Evolutionary conservation across 2,888 invertebrate genomes (phyloP).

Genomic region (Coecobrya sp.): DNA sequence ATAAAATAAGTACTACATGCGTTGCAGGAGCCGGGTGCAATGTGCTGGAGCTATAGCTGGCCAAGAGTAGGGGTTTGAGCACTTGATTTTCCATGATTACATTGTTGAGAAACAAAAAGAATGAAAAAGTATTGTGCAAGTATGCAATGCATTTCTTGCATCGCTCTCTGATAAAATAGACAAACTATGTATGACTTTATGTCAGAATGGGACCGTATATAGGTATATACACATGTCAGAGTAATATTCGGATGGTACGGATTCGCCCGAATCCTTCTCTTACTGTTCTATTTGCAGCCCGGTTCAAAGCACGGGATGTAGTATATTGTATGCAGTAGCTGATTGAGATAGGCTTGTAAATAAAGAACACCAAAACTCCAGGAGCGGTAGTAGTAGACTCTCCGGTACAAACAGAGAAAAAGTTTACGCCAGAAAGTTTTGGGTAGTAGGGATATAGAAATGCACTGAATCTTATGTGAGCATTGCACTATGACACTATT

Average conservation of each 20-base stretch:
- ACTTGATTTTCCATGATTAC: constrained; percentile 9
- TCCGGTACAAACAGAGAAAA: not conserved
- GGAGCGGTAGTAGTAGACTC: not conserved
- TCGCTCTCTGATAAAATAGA: not conserved
- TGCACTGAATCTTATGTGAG: not conserved
- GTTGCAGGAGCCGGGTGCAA: constrained; percentile 24
- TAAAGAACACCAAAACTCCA: not conserved
- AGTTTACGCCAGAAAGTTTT: not conserved
- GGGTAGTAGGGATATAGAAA: not conserved
- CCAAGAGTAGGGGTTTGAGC: not conserved
- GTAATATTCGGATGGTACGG: constrained; percentile 63
- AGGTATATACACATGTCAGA: not conserved
- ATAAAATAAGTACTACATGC: not conserved
- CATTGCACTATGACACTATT: constrained; percentile 5
- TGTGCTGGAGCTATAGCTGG: constrained; percentile 18
- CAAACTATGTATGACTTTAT: not conserved
- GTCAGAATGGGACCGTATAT: not conserved
- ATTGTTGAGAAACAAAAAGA: not conserved
- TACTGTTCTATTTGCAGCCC: constrained; percentile 8
- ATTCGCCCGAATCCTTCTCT: constrained; percentile 61
- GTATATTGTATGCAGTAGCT: not conserved
- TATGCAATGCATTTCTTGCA: constrained; percentile 39
- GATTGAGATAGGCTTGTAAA: constrained; percentile 3
- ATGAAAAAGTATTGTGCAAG: constrained; percentile 36
- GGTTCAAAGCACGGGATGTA: not conserved